A percentile compares a stretch with the other conserved stretches of the same genome.
phyloP scores from a whole-genome alignment of 2,113 vertebrate genomes.

The Ahaetulla prasina region DNA sequence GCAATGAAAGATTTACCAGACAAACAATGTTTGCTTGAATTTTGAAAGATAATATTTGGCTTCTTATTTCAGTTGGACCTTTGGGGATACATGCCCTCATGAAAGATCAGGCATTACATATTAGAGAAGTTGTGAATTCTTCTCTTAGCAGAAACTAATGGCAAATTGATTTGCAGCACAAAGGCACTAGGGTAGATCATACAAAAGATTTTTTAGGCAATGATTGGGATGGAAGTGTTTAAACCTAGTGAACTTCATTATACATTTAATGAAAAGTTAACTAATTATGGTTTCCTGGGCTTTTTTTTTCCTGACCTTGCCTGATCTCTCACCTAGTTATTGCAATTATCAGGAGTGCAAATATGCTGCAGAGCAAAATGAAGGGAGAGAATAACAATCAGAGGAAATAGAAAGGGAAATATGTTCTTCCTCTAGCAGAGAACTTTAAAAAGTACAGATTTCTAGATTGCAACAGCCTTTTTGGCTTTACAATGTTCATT shows the following conservation, averaged over 20 bases:
- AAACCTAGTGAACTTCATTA: background rate
- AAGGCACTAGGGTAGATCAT: background rate
- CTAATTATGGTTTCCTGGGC: background rate
- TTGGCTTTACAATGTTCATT: background rate
- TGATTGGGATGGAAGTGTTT: background rate
- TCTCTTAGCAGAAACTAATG: background rate
- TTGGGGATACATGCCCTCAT: constrained; percentile 16
- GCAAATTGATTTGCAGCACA: background rate
- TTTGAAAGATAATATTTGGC: constrained; percentile 10
- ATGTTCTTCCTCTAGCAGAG: background rate
- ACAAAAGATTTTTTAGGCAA: background rate
- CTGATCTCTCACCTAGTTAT: background rate
- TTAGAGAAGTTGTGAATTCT: constrained; percentile 1
- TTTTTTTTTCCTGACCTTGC: background rate
- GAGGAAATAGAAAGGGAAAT: background rate
- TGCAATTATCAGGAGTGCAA: background rate
- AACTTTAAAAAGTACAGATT: background rate
- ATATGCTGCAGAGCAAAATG: background rate
- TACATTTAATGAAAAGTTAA: background rate
- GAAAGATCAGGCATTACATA: background rate
- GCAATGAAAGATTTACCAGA: constrained; percentile 38
- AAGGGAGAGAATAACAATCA: too few species aligned
- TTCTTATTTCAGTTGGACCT: background rate
- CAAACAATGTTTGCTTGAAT: constrained; percentile 35
- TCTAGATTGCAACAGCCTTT: background rate